phyloP scores from a whole-genome alignment of 1,140 invertebrate species.

The fruit fly (Drosophila melanogaster) region Release_6_plus_ISO1_MT NT_037436.4:14175001-14175500 shows the following conservation, averaged over 20 bases:
- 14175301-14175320: background rate
- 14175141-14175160: slow-evolving; percentile 35
- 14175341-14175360: background rate
- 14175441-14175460: too few species aligned
- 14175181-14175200: slow-evolving; percentile 5
- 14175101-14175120: slow-evolving; percentile 5
- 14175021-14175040: slow-evolving; percentile 27
- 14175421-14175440: too few species aligned
- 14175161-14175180: slow-evolving; percentile 2
- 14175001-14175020: slow-evolving; percentile 6
- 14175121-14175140: slow-evolving; percentile 33
- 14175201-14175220: background rate
- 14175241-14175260: slow-evolving; percentile 25
- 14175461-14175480: background rate
- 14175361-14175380: background rate
- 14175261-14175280: slow-evolving; percentile 5
- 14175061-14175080: slow-evolving; percentile 28
- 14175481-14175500: background rate
- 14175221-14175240: background rate
- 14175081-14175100: slow-evolving; percentile 29
- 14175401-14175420: background rate
- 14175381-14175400: background rate
- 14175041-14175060: slow-evolving; percentile 40
- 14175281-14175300: background rate
- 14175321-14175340: background rate